Evolutionary conservation across 2,797 vertebrate genomes (phyloP).

Genomic region (Crax fasciolata): DNA sequence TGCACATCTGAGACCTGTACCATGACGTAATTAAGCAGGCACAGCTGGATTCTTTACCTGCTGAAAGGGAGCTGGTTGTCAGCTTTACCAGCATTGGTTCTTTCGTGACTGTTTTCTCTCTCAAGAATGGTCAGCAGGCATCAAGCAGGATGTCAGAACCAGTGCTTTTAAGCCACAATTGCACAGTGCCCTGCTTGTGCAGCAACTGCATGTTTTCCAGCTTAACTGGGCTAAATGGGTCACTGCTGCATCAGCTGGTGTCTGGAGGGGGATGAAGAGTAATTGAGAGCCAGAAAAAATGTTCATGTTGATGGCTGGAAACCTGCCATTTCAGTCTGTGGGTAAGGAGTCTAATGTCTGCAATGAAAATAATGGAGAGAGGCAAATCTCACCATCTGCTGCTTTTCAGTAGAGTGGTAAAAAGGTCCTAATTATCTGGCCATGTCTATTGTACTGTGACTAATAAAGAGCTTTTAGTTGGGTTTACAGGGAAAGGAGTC

Average conservation of each 20-base stretch:
- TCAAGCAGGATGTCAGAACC: background rate
- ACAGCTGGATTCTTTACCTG: background rate
- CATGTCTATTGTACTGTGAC: background rate
- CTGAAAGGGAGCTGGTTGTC: background rate
- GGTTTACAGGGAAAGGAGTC: background rate
- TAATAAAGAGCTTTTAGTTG: background rate
- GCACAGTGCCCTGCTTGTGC: background rate
- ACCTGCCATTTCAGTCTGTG: slow-evolving; percentile 58
- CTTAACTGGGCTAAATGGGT: slow-evolving; percentile 70
- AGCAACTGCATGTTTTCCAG: slow-evolving; percentile 42
- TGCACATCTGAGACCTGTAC: background rate
- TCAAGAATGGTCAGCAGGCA: background rate
- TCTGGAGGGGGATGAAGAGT: slow-evolving; percentile 56
- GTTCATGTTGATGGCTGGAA: slow-evolving; percentile 50
- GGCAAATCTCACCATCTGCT: slow-evolving; percentile 63
- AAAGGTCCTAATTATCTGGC: slow-evolving; percentile 39
- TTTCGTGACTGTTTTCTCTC: background rate
- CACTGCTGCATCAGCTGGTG: slow-evolving; percentile 66
- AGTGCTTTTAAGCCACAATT: background rate
- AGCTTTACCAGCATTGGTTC: background rate
- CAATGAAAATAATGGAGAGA: slow-evolving; percentile 44
- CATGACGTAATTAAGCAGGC: background rate
- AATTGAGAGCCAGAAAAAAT: slow-evolving; percentile 52
- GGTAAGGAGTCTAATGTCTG: slow-evolving; percentile 6
- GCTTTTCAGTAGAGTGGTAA: background rate